These are phyloP conservation scores for Oscheius myriophilus DNA, from an alignment of 2,888 invertebrate genomes.

Conservation along the genomic window DNA sequence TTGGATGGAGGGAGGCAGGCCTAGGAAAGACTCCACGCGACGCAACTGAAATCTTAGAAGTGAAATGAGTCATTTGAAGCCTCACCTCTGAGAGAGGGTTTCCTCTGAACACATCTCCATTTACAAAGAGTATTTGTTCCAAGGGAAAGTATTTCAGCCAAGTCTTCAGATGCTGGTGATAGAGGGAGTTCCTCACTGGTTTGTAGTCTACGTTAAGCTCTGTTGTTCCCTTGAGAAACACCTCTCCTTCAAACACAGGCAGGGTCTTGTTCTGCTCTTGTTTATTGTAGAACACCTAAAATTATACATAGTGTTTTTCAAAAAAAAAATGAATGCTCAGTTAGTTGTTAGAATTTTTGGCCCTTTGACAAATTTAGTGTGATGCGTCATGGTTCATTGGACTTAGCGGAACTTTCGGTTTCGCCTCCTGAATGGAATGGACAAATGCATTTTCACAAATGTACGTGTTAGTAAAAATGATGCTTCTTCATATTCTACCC, in stretches of 20 bases:
- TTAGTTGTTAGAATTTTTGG: not conserved
- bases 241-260: constrained; percentile 72
- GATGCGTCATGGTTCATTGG: not conserved
- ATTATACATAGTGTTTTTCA: constrained; percentile 10
- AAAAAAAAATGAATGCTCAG: not conserved
- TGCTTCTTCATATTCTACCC: too few species aligned
- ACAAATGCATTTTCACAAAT: too few species aligned
- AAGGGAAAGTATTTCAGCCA: constrained; percentile 93
- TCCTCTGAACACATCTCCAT: constrained; percentile 89
- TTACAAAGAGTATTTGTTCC: constrained; percentile 87
- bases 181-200: constrained; percentile 79
- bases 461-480: too few species aligned
- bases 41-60: constrained; percentile 75
- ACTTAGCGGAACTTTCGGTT: too few species aligned
- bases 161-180: constrained; percentile 86
- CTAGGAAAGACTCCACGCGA: constrained; percentile 87
- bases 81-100: constrained; percentile 83
- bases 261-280: constrained; percentile 66
- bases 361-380: not conserved
- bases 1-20: constrained; percentile 79
- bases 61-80: not conserved
- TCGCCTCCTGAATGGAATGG: too few species aligned
- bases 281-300: constrained; percentile 66
- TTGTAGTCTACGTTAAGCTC: constrained; percentile 71
- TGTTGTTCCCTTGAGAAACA: constrained; percentile 68